These are phyloP conservation scores for Gila orcuttii DNA, from an alignment of 2,113 vertebrate genomes.

Conservation along the genomic window DNA sequence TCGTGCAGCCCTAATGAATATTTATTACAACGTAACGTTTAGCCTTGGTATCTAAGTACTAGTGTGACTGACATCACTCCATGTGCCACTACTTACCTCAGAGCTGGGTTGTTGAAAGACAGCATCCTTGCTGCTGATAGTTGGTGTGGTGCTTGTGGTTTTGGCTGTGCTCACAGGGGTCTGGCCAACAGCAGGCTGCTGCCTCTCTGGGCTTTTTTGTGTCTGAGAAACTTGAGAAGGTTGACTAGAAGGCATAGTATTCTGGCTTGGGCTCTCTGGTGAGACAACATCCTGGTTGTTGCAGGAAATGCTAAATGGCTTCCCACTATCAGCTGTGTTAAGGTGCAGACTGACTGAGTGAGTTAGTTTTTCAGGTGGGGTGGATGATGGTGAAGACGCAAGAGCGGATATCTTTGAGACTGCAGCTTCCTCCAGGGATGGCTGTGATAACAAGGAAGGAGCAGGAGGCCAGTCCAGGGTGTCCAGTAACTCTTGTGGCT, in stretches of 20 bases:
- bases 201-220: constrained; percentile 75
- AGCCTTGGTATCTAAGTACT: not conserved
- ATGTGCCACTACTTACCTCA: constrained; percentile 60
- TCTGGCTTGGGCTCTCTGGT: constrained; percentile 57
- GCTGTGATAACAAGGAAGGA: constrained; percentile 48
- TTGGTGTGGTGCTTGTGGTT: constrained; percentile 42
- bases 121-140: constrained; percentile 51
- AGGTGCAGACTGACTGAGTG: constrained; percentile 40
- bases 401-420: constrained; percentile 23
- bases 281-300: constrained; percentile 38
- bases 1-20: not conserved
- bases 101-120: constrained; percentile 48
- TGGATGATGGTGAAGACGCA: constrained; percentile 50
- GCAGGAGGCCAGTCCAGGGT: constrained; percentile 56
- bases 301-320: constrained; percentile 16
- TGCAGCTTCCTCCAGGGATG: constrained; percentile 43
- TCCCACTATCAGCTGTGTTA: constrained; percentile 44
- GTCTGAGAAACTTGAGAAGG: constrained; percentile 54
- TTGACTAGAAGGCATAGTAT: constrained; percentile 47
- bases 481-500: constrained; percentile 52
- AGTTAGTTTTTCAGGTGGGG: constrained; percentile 51
- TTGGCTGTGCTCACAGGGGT: constrained; percentile 63
- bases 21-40: not conserved
- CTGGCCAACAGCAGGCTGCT: constrained; percentile 70
- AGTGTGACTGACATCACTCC: not conserved